These are phyloP conservation scores for Colletes collaris DNA, from an alignment of 2,888 invertebrate species.

Conservation along the genomic window DNA sequence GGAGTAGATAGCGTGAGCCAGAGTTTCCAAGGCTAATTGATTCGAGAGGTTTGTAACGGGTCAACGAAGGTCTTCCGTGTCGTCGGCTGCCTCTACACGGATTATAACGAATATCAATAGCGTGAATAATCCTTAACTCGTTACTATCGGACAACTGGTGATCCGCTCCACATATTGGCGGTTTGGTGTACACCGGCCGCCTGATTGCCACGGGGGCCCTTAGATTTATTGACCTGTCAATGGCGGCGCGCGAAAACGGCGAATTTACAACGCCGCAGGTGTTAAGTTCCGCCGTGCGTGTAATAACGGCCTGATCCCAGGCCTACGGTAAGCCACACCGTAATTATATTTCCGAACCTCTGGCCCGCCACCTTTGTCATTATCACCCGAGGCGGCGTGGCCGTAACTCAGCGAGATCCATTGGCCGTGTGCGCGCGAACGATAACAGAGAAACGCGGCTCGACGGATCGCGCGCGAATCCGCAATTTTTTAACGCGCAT, in stretches of 20 bases:
- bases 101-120: conserved; percentile 42
- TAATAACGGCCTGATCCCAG: conserved; percentile 74
- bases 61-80: not conserved
- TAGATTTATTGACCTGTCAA: conserved; percentile 80
- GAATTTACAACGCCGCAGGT: conserved; percentile 79
- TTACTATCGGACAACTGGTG: conserved; percentile 63
- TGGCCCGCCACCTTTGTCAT: conserved; percentile 71
- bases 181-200: conserved; percentile 65
- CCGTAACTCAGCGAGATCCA: conserved; percentile 71
- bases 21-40: conserved; percentile 5
- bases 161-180: conserved; percentile 71
- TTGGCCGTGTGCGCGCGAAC: conserved; percentile 43
- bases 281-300: conserved; percentile 76
- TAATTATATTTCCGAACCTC: conserved; percentile 73
- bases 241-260: conserved; percentile 76
- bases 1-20: not conserved
- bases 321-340: conserved; percentile 75
- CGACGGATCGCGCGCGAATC: conserved; percentile 38
- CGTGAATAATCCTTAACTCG: conserved; percentile 64
- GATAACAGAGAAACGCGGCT: conserved; percentile 39
- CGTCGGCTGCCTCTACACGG: not conserved
- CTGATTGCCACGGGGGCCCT: conserved; percentile 75
- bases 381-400: conserved; percentile 68
- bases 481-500: conserved; percentile 28
- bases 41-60: not conserved